Conservation (phyloP, 1,140 invertebrate species). For the Scaptodrosophila lebanonensis region DNA sequence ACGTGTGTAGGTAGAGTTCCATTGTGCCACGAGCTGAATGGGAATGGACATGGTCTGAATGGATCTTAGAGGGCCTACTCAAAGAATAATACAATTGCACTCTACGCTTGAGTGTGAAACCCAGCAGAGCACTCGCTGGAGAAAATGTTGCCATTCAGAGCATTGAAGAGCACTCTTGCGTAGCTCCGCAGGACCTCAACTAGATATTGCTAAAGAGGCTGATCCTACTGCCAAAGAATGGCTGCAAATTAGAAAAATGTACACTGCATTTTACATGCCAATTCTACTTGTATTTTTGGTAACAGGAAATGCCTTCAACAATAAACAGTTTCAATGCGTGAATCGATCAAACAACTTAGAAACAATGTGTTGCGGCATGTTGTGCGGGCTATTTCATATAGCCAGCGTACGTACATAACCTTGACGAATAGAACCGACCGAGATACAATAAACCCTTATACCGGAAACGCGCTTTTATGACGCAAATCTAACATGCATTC, state of each 20-base stretch:
- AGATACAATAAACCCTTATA: too few relatives aligned
- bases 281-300: constrained; percentile 46
- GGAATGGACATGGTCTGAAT: too few relatives aligned
- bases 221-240: constrained; percentile 29
- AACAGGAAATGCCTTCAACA: constrained; percentile 33
- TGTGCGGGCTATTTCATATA: too few relatives aligned
- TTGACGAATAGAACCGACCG: too few relatives aligned
- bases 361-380: too few relatives aligned
- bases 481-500: too few relatives aligned
- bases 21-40: too few relatives aligned
- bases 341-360: too few relatives aligned
- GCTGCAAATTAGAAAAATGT: constrained; percentile 37
- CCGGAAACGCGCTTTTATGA: too few relatives aligned
- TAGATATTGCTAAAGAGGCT: constrained; percentile 18
- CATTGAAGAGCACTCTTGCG: constrained; percentile 61
- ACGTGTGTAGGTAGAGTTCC: too few relatives aligned
- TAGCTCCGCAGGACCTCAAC: constrained; percentile 61
- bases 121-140: constrained; percentile 1
- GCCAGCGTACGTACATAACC: too few relatives aligned
- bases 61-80: not conserved
- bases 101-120: not conserved
- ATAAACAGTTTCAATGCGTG: too few relatives aligned
- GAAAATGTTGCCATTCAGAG: constrained; percentile 34
- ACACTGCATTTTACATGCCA: constrained; percentile 60
- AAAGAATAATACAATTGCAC: not conserved